These are phyloP conservation scores for Sylvia borin DNA, from an alignment of 2,797 vertebrate genomes.

Conservation along the genomic window DNA sequence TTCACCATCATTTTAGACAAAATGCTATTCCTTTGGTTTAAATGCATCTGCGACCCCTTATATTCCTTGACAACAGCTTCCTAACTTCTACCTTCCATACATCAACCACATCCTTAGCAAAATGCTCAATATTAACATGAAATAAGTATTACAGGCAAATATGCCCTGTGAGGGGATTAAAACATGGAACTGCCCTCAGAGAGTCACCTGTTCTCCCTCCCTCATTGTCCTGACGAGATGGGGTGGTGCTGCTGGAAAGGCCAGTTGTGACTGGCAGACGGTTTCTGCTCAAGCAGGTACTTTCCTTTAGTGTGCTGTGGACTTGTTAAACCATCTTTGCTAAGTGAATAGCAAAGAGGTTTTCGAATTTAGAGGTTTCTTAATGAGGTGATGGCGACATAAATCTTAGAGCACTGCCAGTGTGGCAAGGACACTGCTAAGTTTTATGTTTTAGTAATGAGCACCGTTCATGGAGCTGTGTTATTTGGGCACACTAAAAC, in stretches of 20 bases:
- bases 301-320: neutral
- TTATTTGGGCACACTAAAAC: conserved; percentile 14
- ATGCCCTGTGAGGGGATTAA: neutral
- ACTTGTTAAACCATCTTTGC: neutral
- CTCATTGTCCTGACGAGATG: neutral
- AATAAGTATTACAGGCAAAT: neutral
- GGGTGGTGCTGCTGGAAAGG: neutral
- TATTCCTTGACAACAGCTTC: neutral
- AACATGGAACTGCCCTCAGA: neutral
- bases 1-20: neutral
- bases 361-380: neutral
- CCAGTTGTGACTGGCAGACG: neutral
- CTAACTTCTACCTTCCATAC: neutral
- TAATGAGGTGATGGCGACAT: neutral
- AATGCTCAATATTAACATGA: neutral
- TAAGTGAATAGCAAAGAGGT: neutral
- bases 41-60: neutral
- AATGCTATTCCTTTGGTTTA: neutral
- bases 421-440: neutral
- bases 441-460: conserved; percentile 31
- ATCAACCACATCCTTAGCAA: neutral
- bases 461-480: neutral
- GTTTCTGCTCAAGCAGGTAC: neutral
- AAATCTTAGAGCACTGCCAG: neutral
- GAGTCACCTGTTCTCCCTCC: neutral